Evolutionary conservation across 2,888 invertebrate genomes (phyloP).

Genomic region (Agriopis marginaria): DNA sequence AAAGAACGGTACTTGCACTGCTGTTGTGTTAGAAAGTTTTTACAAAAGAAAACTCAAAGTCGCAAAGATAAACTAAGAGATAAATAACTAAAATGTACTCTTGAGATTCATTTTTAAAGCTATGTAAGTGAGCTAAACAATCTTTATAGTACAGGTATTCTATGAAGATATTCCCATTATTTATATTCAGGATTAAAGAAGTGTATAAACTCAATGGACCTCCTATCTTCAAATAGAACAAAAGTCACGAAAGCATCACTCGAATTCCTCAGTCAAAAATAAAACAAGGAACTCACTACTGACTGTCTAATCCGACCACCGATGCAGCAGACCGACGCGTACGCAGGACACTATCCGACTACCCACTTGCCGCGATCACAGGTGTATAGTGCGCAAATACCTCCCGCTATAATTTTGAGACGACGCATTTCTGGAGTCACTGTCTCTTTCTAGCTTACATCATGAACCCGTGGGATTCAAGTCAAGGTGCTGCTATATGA

Average conservation of each 20-base stretch:
- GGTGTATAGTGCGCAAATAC: conserved; percentile 70
- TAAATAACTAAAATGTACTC: no score
- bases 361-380: conserved; percentile 66
- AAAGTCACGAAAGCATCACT: conserved; percentile 11
- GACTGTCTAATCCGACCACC: conserved; percentile 51
- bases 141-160: not conserved
- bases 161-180: not conserved
- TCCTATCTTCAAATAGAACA: not conserved
- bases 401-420: conserved; percentile 77
- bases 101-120: not conserved
- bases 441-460: conserved; percentile 57
- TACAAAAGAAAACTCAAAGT: no score
- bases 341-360: conserved; percentile 67
- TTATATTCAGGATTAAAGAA: not conserved
- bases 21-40: no score
- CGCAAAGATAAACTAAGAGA: no score
- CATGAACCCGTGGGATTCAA: conserved; percentile 40
- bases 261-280: conserved; percentile 36
- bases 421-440: conserved; percentile 65
- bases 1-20: no score
- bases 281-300: conserved; percentile 65
- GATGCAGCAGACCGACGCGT: conserved; percentile 59
- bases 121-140: not conserved
- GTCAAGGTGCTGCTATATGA: conserved; percentile 47
- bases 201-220: not conserved